A percentile compares a stretch with the other conserved stretches of the same genome.
phyloP scores from a whole-genome alignment of 2,797 vertebrate genomes.

The Oryzias sinensis region DNA sequence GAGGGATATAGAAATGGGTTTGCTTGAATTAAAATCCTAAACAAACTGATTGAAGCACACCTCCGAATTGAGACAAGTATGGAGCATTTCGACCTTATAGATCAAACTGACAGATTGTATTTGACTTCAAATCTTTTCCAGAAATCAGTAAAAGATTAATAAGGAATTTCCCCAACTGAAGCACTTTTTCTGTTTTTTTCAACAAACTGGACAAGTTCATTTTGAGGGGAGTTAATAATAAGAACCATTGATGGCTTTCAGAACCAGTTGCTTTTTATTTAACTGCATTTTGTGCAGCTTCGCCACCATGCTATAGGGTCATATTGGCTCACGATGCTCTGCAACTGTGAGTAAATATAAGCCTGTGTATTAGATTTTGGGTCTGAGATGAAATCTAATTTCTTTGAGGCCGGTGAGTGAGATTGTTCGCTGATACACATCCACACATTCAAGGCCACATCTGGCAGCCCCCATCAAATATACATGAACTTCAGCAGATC shows the following conservation, averaged over 20 bases:
- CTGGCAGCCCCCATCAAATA: conserved; percentile 71
- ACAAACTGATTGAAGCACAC: conserved; percentile 5
- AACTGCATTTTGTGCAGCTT: conserved; percentile 60
- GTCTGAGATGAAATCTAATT: conserved; percentile 74
- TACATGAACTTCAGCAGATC: conserved; percentile 66
- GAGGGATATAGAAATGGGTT: conserved; percentile 43
- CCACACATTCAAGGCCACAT: conserved; percentile 68
- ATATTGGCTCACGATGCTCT: conserved; percentile 69
- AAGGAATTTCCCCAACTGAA: too few relatives aligned
- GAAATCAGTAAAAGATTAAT: too few relatives aligned
- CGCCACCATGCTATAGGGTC: conserved; percentile 57
- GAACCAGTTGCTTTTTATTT: conserved; percentile 69
- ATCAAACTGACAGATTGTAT: too few relatives aligned
- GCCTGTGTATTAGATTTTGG: conserved; percentile 73
- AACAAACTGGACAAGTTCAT: conserved; percentile 5
- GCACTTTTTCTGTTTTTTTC: too few relatives aligned
- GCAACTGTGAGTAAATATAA: conserved; percentile 75
- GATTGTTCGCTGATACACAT: conserved; percentile 65
- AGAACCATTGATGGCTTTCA: conserved; percentile 41
- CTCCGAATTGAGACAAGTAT: conserved; percentile 3
- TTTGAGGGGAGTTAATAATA: conserved; percentile 10
- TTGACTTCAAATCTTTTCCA: too few relatives aligned
- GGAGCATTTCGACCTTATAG: too few relatives aligned
- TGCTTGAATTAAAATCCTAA: conserved; percentile 35
- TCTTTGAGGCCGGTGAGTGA: conserved; percentile 58